Evolutionary conservation across 2,797 vertebrate species (phyloP).

Genomic region (Gastrophryne carolinensis): DNA sequence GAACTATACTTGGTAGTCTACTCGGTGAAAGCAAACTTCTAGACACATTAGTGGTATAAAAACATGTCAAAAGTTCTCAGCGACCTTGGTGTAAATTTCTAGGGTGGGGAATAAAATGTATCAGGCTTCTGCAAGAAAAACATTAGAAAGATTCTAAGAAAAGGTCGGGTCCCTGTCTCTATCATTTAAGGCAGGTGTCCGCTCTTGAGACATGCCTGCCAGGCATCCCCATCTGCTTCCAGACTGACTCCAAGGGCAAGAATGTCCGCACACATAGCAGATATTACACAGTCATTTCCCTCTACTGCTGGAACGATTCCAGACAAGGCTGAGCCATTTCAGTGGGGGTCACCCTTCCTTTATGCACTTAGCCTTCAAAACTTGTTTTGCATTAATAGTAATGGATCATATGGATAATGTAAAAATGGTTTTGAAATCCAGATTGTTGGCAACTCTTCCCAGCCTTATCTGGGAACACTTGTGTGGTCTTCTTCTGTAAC

Average conservation of each 20-base stretch:
- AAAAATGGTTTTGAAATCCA: no score
- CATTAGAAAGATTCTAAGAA: not conserved
- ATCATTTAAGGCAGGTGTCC: not conserved
- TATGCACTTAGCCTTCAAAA: not conserved
- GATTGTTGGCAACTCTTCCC: no score
- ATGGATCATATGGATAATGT: no score
- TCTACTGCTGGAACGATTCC: not conserved
- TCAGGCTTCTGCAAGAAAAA: not conserved
- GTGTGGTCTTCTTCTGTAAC: no score
- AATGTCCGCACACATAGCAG: not conserved
- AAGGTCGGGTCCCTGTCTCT: not conserved
- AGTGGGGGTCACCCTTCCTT: not conserved
- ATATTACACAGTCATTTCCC: not conserved
- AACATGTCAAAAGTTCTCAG: no score
- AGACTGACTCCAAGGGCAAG: not conserved
- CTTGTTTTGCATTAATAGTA: no score
- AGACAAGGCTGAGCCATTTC: not conserved
- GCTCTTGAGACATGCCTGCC: not conserved
- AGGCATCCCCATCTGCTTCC: constrained; percentile 2
- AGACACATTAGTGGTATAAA: no score
- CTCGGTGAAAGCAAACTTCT: no score
- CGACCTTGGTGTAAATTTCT: no score
- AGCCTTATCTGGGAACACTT: no score
- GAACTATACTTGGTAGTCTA: no score
- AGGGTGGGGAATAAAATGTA: not conserved